A percentile compares a stretch with the other conserved stretches of the same genome.
Conservation (phyloP, 2,888 invertebrate genomes). For the Latrodectus hesperus region DNA sequence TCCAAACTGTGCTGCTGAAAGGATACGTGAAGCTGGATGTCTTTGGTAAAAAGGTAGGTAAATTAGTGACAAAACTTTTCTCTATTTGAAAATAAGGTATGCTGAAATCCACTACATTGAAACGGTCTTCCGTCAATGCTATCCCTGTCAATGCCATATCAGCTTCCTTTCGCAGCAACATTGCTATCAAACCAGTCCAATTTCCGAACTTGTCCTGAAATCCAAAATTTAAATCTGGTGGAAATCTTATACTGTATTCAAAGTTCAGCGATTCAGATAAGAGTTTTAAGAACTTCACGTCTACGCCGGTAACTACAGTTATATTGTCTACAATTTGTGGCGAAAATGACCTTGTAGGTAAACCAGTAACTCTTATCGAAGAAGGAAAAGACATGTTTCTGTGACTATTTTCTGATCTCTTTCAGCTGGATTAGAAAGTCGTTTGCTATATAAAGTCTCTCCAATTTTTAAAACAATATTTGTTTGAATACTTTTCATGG, state of each 20-base stretch:
- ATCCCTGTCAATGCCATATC: slow-evolving; percentile 24
- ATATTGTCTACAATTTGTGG: background rate
- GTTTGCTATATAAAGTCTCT: no score
- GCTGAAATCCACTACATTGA: slow-evolving; percentile 9
- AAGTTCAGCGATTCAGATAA: slow-evolving; percentile 27
- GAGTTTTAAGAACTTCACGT: slow-evolving; percentile 9
- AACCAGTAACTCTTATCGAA: no score
- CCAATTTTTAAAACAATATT: no score
- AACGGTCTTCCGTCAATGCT: slow-evolving; percentile 18
- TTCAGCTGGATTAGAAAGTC: no score
- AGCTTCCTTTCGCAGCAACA: slow-evolving; percentile 19
- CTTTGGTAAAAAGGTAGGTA: slow-evolving; percentile 1
- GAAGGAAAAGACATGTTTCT: no score
- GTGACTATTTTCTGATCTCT: no score
- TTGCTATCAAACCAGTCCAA: slow-evolving; percentile 15
- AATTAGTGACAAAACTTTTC: slow-evolving; percentile 6
- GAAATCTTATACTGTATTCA: background rate
- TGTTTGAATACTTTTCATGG: no score
- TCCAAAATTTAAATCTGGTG: slow-evolving; percentile 11
- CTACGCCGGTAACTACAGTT: slow-evolving; percentile 4
- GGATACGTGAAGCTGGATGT: slow-evolving; percentile 16
- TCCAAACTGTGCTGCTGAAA: slow-evolving; percentile 6
- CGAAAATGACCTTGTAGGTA: background rate
- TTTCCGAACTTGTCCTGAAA: background rate
- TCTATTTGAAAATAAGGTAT: background rate